phyloP scores from a whole-genome alignment of 2,113 vertebrate genomes.

The Daubentonia madagascariensis region DNA sequence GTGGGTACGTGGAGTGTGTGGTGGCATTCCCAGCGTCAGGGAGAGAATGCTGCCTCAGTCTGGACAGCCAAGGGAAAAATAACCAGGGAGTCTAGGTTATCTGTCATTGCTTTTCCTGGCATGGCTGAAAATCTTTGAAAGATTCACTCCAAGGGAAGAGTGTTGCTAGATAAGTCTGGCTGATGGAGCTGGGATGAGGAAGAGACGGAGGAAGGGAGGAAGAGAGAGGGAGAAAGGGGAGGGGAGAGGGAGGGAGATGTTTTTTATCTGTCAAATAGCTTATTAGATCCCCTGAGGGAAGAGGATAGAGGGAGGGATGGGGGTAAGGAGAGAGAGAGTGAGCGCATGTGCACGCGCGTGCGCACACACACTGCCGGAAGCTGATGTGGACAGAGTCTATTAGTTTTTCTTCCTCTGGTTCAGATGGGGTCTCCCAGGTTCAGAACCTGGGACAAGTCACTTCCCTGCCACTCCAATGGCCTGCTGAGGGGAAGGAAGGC shows the following conservation, averaged over 20 bases:
- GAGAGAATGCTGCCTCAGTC: slow-evolving; percentile 34
- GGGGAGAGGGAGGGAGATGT: not conserved
- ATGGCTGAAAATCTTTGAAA: slow-evolving; percentile 73
- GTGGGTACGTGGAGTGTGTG: not conserved
- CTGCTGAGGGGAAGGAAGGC: not conserved
- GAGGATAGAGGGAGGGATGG: not conserved
- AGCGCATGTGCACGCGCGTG: too few relatives aligned
- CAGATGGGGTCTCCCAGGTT: not conserved
- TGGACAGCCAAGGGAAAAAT: slow-evolving; percentile 50
- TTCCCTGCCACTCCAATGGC: rapidly evolving
- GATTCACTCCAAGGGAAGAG: slow-evolving; percentile 71
- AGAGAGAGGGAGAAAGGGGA: not conserved
- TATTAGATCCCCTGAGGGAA: not conserved
- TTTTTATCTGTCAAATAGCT: not conserved
- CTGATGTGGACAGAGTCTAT: not conserved
- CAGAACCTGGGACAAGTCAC: not conserved
- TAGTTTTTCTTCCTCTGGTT: not conserved
- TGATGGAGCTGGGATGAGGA: slow-evolving; percentile 40
- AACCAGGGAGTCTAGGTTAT: slow-evolving; percentile 61
- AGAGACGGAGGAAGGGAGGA: not conserved
- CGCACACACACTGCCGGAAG: not conserved
- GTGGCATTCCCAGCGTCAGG: slow-evolving; percentile 2
- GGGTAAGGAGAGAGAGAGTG: not conserved
- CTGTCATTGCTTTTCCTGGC: slow-evolving; percentile 70
- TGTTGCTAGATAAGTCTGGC: slow-evolving; percentile 48